These are phyloP conservation scores for Rhinopomastus cyanomelas DNA, from an alignment of 2,113 vertebrate species.

Conservation along the genomic window DNA sequence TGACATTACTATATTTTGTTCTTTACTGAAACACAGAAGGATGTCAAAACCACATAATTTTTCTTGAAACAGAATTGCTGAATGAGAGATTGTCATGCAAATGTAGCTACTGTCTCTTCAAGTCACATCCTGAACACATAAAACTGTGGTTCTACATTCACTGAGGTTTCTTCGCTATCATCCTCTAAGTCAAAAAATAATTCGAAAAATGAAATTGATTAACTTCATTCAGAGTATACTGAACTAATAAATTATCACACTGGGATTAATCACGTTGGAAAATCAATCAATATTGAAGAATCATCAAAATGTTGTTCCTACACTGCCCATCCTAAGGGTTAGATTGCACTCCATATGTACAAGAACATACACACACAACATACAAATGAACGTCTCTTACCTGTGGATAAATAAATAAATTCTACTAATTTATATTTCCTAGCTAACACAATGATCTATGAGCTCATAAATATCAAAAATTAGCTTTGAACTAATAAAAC, in stretches of 20 bases:
- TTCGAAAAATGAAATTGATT: background rate
- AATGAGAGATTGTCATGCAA: background rate
- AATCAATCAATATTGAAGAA: background rate
- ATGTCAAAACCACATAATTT: background rate
- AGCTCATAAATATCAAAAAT: background rate
- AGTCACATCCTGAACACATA: background rate
- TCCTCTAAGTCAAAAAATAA: background rate
- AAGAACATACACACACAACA: background rate
- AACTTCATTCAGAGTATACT: background rate
- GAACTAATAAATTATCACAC: background rate
- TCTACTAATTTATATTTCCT: background rate
- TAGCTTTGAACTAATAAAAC: background rate
- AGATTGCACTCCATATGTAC: background rate
- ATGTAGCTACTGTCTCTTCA: background rate
- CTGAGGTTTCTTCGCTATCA: background rate
- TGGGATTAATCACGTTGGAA: background rate
- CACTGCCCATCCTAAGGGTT: background rate
- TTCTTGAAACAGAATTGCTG: background rate
- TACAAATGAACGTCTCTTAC: background rate
- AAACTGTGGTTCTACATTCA: background rate
- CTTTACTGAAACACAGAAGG: background rate
- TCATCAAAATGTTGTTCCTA: background rate
- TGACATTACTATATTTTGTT: background rate
- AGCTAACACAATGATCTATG: background rate
- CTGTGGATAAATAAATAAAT: background rate